Conservation (phyloP, 37 sponge, comb jelly and placozoan species). For the Cladorhizidae sp. region DNA sequence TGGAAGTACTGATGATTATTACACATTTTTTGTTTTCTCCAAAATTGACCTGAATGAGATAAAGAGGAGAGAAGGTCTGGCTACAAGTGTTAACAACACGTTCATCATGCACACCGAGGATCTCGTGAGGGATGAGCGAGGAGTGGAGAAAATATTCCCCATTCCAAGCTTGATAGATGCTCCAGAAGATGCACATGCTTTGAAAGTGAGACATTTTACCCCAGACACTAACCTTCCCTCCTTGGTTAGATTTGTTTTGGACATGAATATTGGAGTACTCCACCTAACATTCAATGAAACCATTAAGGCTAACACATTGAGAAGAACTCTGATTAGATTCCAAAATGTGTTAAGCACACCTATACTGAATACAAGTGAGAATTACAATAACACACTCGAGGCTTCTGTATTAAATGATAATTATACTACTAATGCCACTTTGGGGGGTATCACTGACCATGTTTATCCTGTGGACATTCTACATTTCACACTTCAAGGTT, state of each 20-base stretch:
- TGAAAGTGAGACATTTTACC: slow-evolving; percentile 68
- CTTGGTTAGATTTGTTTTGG: slow-evolving; percentile 54
- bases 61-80: slow-evolving; percentile 78
- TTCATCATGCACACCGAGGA: slow-evolving; percentile 48
- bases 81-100: slow-evolving; percentile 53
- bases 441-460: slow-evolving; percentile 11
- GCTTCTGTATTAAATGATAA: neutral
- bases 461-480: slow-evolving; percentile 21
- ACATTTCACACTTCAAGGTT: slow-evolving; percentile 71
- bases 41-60: slow-evolving; percentile 72
- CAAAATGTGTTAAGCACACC: slow-evolving; percentile 68
- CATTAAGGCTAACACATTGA: slow-evolving; percentile 78
- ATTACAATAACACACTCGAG: slow-evolving; percentile 3
- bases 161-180: neutral
- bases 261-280: slow-evolving; percentile 80
- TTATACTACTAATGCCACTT: slow-evolving; percentile 15
- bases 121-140: slow-evolving; percentile 68
- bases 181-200: slow-evolving; percentile 11
- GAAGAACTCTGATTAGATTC: slow-evolving; percentile 66
- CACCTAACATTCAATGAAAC: slow-evolving; percentile 87
- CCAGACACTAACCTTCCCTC: slow-evolving; percentile 75
- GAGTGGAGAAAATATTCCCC: slow-evolving; percentile 17
- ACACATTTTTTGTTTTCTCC: slow-evolving; percentile 68
- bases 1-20: slow-evolving; percentile 48
- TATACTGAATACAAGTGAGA: neutral